These are phyloP conservation scores for Ceyx cyanopectus DNA, from an alignment of 2,113 vertebrate genomes.

Conservation along the genomic window DNA sequence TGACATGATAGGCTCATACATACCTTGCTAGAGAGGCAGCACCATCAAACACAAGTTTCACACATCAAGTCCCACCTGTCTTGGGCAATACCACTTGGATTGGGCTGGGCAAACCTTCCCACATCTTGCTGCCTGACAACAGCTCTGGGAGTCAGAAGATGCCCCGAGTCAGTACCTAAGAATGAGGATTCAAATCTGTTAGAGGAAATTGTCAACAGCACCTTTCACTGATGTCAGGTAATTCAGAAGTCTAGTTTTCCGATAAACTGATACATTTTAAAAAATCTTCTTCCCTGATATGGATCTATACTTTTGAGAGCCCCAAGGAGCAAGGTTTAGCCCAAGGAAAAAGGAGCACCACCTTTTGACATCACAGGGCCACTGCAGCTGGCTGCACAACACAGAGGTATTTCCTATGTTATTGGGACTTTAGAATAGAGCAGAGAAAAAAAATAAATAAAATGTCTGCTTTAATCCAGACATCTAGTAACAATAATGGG, in stretches of 20 bases:
- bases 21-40: not conserved
- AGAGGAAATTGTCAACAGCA: not conserved
- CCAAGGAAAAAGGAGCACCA: not conserved
- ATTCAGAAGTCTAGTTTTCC: not conserved
- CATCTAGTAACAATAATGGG: not conserved
- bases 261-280: not conserved
- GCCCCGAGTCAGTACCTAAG: fast-evolving
- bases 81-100: too few relatives aligned
- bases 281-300: not conserved
- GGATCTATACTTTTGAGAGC: not conserved
- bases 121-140: not conserved
- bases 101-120: not conserved
- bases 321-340: not conserved
- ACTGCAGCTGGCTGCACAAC: not conserved
- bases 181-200: not conserved
- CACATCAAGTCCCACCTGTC: not conserved
- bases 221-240: not conserved
- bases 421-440: not conserved
- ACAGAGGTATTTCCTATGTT: not conserved
- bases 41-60: fast-evolving
- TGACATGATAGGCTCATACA: fast-evolving
- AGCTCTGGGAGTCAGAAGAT: not conserved
- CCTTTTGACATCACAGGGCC: not conserved
- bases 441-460: not conserved
- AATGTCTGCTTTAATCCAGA: not conserved